phyloP scores from a whole-genome alignment of 2,113 vertebrate genomes.

The Cairina moschata region DNA sequence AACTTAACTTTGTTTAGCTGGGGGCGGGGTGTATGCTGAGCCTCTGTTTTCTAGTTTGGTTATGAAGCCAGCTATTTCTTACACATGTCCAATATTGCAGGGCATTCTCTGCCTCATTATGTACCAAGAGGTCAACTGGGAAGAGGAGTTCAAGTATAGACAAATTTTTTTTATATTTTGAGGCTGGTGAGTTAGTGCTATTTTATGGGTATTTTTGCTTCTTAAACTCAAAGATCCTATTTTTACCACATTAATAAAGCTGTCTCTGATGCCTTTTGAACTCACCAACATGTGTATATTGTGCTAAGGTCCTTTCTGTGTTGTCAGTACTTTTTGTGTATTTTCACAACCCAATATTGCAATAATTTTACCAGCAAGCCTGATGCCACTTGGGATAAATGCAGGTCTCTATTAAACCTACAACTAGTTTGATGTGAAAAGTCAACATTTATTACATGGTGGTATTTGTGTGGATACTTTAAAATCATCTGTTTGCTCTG shows the following conservation, averaged over 20 bases:
- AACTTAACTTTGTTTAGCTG: neutral
- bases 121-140: neutral
- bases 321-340: constrained; percentile 22
- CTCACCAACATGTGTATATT: neutral
- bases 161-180: neutral
- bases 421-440: constrained; percentile 53
- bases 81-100: neutral
- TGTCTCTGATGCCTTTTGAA: neutral
- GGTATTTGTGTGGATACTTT: neutral
- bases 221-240: neutral
- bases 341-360: constrained; percentile 44
- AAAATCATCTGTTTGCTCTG: neutral
- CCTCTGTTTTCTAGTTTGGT: neutral
- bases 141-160: neutral
- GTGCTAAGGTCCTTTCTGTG: neutral
- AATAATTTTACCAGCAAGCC: constrained; percentile 15
- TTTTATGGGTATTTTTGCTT: neutral
- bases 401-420: constrained; percentile 47
- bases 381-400: constrained; percentile 45
- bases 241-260: constrained; percentile 32
- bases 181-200: neutral
- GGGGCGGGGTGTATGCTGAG: neutral
- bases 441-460: constrained; percentile 40
- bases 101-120: constrained; percentile 26
- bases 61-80: neutral